Base-by-base conservation (phyloP, 2,113 vertebrate genomes). In the Girardinichthys multiradiatus region DNA sequence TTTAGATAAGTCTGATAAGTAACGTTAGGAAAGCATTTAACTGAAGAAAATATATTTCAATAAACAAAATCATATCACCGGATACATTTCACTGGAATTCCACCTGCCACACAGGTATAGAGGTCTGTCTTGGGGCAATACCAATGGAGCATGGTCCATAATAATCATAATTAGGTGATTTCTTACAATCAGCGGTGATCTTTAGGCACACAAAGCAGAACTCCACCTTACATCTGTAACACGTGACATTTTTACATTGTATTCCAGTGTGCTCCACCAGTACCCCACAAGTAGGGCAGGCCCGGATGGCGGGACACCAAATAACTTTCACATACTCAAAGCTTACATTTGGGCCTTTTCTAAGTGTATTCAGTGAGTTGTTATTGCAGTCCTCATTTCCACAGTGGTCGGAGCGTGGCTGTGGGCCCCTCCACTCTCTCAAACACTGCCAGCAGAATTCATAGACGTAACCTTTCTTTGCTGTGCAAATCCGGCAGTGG, bases 121-220 rank as follows among this genome's bases (percentile, higher is more conserved):
- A n/a, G 11, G 75, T 89, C 72, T 92, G 92, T 26, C 89, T 67
- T 8, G 80, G 85, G 2, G 86, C 86, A 0, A 89, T 76, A n/a
- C 37, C 64, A 9, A 29, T 13, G 14, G 45, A n/a, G 31, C 91
- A 93, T 4, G 11, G 19, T n/a, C 3, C 4, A 57, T 4, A 93
- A 59, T 82, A 8, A 1, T 58, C 10, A 37, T 37, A 37, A 10
- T 24, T 24, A 30, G 59, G 80, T 28, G 70, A 82, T 63, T 73
- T 1, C 5, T 39, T 27, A 63, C 91, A 93, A 0, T 42, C 64
- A 1, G 42, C 1, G 0, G 42, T 90, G 14, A 78, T 62, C 70
- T 91, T 86, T 33, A 93, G 74, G 37, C 91, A 93, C 5, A 81
- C 79, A 51, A 93, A 93, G 65, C 92, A 93, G 68, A 93, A 93